A percentile compares a stretch with the other conserved stretches of the same genome.
phyloP scores from a whole-genome alignment of 2,797 vertebrate genomes.

The Peromyscus aztecus region DNA sequence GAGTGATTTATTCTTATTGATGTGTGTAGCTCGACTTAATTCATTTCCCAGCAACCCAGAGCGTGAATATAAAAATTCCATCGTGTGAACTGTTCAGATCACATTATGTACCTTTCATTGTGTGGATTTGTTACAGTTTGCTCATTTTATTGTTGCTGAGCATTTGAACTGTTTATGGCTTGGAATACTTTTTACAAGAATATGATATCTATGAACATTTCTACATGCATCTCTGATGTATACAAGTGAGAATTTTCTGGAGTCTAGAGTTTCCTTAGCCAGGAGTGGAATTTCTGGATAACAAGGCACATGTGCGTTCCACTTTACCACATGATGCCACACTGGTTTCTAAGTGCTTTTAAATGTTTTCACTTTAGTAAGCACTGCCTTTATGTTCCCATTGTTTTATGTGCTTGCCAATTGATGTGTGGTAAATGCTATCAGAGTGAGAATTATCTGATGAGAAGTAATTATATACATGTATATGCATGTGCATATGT shows the following conservation, averaged over 20 bases:
- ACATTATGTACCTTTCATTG: not conserved
- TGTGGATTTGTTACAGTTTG: not conserved
- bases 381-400: not conserved
- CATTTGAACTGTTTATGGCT: slow-evolving; percentile 4
- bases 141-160: slow-evolving; percentile 17
- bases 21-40: not conserved
- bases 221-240: not conserved
- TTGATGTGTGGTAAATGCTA: not conserved
- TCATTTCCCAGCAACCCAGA: not conserved
- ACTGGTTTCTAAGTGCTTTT: not conserved
- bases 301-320: not conserved
- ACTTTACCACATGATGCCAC: not conserved
- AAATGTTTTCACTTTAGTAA: not conserved
- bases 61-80: not conserved
- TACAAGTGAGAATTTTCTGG: not conserved
- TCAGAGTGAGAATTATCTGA: not conserved
- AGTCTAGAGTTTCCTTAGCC: not conserved
- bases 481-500: not conserved
- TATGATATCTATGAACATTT: not conserved
- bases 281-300: not conserved
- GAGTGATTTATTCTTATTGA: not conserved
- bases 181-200: not conserved
- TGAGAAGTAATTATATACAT: not conserved
- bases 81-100: not conserved
- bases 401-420: not conserved